These are phyloP conservation scores for Isurus oxyrinchus DNA, from an alignment of 2,113 vertebrate species.

Conservation along the genomic window DNA sequence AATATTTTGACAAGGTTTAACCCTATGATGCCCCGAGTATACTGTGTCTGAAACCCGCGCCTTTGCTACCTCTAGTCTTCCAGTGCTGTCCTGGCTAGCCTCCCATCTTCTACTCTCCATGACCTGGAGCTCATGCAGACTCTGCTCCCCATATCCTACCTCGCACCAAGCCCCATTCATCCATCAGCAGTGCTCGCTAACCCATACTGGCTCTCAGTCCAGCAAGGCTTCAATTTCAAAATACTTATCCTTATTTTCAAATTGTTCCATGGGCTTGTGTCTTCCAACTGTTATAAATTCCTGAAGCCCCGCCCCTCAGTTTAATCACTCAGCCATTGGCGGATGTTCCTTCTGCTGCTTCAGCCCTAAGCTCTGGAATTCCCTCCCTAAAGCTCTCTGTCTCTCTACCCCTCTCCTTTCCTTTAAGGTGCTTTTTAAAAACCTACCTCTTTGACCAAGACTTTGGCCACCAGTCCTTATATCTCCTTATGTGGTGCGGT, in stretches of 20 bases:
- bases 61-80: neutral
- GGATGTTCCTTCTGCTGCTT: neutral
- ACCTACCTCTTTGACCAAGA: neutral
- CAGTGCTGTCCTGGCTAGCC: neutral
- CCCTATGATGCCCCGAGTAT: neutral
- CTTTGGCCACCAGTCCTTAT: neutral
- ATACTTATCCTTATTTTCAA: neutral
- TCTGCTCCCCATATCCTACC: neutral
- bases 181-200: no score
- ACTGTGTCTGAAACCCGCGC: neutral
- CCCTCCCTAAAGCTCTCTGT: neutral
- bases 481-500: no score
- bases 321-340: neutral
- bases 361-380: neutral
- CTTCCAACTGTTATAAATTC: neutral
- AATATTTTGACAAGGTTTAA: slow-evolving; percentile 15
- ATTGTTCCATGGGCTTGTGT: neutral
- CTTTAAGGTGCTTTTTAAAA: neutral
- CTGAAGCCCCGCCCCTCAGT: neutral
- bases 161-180: neutral
- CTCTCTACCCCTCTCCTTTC: neutral
- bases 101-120: neutral
- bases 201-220: neutral
- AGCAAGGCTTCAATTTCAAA: neutral
- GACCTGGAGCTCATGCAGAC: neutral